Evolutionary conservation across 2,888 invertebrate genomes (phyloP), one percentile per base, ranked within the genome.

Genomic region (Parnassius apollo): DNA sequence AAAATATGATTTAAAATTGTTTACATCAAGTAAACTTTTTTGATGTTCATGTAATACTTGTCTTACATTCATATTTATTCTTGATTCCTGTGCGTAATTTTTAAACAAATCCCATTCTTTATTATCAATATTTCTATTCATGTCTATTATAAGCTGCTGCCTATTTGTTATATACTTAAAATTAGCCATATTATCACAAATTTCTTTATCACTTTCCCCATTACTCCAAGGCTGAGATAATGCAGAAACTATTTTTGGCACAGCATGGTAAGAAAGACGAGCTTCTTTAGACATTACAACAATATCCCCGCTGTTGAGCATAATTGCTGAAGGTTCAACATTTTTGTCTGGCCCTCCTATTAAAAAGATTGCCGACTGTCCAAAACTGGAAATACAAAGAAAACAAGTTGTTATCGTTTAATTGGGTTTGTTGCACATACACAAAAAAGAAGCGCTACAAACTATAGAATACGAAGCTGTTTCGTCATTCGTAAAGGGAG

Each of bases 21-120:
- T 11, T 56, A 59, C 25, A 76, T 78, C 75, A 64, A 64, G 68
- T 73, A 93, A 82, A 75, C 76, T 78, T 61, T 69, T 85, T 71
- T 95, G 94, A 65, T 93, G 94, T 72, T 91, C 85, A 80, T 93
- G 91, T 74, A 97, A 88, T 46, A 99, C 98, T 91, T 99, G 98
- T 77, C 99, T 91, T 9, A 98, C 95, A 93, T 98, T 99, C 69
- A 99, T 93, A 91, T 99, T 99, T 61, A 99, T 96, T 78, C 99
- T 94, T 45, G 96, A 95, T 71, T 93, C 91, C 58, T 88, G 82
- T 52, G 96, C 84, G 83, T 96, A 98, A 57, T 88, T 80, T 22
- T 86, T 78, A 76, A 93, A 94, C 3, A 86, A 88, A 64, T 76
- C 74, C 94, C 94, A 95, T 74, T 88, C 76, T 22, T 73, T 51